Evolutionary conservation across 1,140 invertebrate genomes (phyloP).

Genomic region (Sesamia nonagrioides): DNA sequence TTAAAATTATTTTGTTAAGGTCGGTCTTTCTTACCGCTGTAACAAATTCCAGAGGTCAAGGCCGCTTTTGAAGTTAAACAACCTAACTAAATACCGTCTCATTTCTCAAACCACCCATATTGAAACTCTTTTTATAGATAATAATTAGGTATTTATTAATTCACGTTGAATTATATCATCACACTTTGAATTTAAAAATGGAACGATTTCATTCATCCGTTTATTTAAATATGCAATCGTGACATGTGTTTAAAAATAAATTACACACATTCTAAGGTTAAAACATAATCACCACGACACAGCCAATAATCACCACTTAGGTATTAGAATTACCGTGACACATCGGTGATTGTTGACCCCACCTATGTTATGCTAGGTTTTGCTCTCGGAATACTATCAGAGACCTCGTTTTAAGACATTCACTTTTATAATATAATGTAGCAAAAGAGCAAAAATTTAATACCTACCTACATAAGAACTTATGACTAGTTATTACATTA

Average conservation of each 20-base stretch:
- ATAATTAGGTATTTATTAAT: no score
- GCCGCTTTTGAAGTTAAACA: no score
- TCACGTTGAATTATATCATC: no score
- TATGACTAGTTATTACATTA: background rate
- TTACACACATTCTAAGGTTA: background rate
- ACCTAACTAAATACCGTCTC: no score
- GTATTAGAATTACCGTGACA: constrained; percentile 11
- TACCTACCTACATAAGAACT: background rate
- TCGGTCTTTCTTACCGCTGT: no score
- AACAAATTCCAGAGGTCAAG: no score
- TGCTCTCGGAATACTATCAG: background rate
- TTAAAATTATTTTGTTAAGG: no score
- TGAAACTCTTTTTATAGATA: no score
- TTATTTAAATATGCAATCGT: background rate
- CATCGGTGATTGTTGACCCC: constrained; percentile 31
- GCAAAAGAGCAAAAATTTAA: background rate
- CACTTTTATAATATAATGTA: background rate
- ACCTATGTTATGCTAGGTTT: constrained; percentile 8
- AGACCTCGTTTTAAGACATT: constrained; percentile 11
- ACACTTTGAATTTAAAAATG: background rate
- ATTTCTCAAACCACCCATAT: no score
- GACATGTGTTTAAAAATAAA: background rate
- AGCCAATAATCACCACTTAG: constrained; percentile 21
- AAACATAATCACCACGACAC: constrained; percentile 6
- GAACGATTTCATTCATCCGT: background rate